Base-by-base conservation (phyloP, 1,140 invertebrate genomes). In the Nephila pilipes region DNA sequence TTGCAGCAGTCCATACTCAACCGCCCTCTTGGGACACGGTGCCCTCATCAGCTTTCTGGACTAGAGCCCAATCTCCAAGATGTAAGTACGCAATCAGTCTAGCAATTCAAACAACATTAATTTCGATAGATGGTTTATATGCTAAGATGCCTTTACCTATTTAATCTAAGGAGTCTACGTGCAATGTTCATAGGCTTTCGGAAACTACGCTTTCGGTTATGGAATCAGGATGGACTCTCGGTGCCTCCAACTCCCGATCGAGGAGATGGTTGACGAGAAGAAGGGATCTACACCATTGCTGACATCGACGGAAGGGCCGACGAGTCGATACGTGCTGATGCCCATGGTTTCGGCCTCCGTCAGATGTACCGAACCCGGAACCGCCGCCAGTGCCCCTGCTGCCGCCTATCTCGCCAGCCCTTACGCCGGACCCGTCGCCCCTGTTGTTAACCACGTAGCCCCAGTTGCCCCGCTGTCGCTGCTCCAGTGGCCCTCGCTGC, bases 201-300 rank as follows among this genome's bases (percentile, higher is more conserved):
- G 94, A 2, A 93, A 93, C 65, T 94, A 93, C 65, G 87, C 58
- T 69, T 94, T 93, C 54, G 80, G 81, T 20, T 94, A 94, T 29
- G 79, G 69, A 22, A 93, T 93, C n/a, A 83, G 54, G 16, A 80
- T 75, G 25, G 93, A 90, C 0, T 65, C 8, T 65, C 8, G 93
- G 93, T 46, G 90, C 90, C 36, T 46, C 90, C 20, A 94, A 94
- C 90, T 63, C 58, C 55, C 89, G 93, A 36, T 29, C 90, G 81
- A 83, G 90, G 93, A 2, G 93, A 94, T 60, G 90, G 36, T 12
- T 54, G 79, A 16, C 90, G 93, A 29, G 93, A 94, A 63, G 79
- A 75, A 46, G 94, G 94, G 8, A 38, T 80, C 46, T 94, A 94
- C 93, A 93, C 89, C 38, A 58, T 94, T 1, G 60, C 54, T n/a